Evolutionary conservation across 2,113 vertebrate species (phyloP), one percentile per base, ranked within the genome.

Genomic region (Upupa epops): DNA sequence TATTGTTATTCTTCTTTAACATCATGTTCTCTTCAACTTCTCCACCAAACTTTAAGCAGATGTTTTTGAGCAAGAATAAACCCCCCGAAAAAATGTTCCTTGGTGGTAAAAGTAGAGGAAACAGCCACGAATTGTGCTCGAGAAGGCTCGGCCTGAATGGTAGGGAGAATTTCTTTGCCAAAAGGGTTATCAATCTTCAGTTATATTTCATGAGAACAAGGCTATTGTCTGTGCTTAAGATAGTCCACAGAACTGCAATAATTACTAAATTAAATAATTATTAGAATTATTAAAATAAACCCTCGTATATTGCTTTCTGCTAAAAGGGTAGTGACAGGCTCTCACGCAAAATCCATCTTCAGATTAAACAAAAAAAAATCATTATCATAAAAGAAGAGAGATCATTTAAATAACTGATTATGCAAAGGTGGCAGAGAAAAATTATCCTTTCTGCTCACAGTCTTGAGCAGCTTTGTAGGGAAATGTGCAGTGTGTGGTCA

Each of bases 161-260:
- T 42, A 42, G 40, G 40, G 40, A 42, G 40, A 42, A 42, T 42
- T 11, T 42, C 40, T 42, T 42, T 15, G 15, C 40, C 40, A 42
- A 42, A 42, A 42, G 40, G 40, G 40, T 92, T 95, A 96, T 96
- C 93, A 93, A 1, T 96, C 88, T 95, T 95, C 87, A 66, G 69
- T 90, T 94, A 60, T 92, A 94, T 95, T 97, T 97, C 93, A 86
- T 90, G 87, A 93, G 92, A 73, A 82, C 40, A 59, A 31, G 22
- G 11, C 29, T 78, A 9, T 87, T 79, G n/a, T 49, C 74, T 75
- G 25, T 69, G 22, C 48, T 91, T 81, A 65, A 34, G 51, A 58
- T 42, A 77, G 21, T 70, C 51, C 8, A n/a, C 29, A 40, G 51
- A n/a, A 17, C 45, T 46, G 19, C 68, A 85, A 13, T 71, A 94